These are phyloP conservation scores for Anser brachyrhynchus DNA, from an alignment of 2,113 vertebrate species.

Conservation along the genomic window DNA sequence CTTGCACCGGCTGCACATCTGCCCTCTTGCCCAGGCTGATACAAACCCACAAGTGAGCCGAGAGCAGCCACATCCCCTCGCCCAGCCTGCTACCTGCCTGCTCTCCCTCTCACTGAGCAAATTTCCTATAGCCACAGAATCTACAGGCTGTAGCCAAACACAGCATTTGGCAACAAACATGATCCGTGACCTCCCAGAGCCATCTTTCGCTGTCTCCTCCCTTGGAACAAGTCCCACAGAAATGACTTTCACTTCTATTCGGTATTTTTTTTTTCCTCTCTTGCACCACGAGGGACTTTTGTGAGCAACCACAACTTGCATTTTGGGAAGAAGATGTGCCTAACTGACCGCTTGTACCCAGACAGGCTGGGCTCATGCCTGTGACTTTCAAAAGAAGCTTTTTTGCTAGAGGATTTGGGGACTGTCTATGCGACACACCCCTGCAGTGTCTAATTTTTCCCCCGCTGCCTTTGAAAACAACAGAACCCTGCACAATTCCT, in stretches of 20 bases:
- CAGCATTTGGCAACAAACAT: rapidly evolving
- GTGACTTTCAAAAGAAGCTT: background rate
- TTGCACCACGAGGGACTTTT: background rate
- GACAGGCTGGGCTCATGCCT: background rate
- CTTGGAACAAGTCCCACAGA: background rate
- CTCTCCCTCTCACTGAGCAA: background rate
- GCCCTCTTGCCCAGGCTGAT: background rate
- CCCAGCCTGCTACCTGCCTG: background rate
- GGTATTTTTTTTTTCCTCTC: too few species aligned
- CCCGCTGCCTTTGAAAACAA: background rate
- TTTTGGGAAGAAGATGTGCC: background rate
- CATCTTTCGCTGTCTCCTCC: background rate
- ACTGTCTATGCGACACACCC: background rate
- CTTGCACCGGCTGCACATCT: rapidly evolving
- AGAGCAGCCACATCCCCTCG: background rate
- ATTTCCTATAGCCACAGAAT: background rate
- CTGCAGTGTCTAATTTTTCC: background rate
- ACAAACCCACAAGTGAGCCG: rapidly evolving
- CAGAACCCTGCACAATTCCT: background rate
- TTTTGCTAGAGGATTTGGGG: background rate
- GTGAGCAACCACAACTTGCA: background rate
- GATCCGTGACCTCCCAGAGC: background rate
- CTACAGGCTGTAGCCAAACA: background rate
- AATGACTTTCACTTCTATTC: background rate
- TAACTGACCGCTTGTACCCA: background rate